Evolutionary conservation across 2,113 vertebrate species (phyloP).

Genomic region (Centropus unirufus): DNA sequence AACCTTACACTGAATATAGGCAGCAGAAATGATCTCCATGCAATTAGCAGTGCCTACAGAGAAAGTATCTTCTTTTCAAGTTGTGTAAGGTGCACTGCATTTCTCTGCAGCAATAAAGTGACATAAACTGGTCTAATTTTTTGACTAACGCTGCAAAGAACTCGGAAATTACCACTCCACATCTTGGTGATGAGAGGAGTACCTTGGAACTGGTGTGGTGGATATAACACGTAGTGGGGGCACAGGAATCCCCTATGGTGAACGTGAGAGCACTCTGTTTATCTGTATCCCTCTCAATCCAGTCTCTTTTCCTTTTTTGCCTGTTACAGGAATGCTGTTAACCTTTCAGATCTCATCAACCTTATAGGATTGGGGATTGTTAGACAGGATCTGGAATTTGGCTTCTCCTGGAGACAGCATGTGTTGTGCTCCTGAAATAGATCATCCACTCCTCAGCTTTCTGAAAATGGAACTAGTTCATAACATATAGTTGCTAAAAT

Average conservation of each 20-base stretch:
- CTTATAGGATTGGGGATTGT: neutral
- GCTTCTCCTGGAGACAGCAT: neutral
- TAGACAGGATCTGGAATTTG: neutral
- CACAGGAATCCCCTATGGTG: neutral
- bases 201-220: neutral
- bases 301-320: neutral
- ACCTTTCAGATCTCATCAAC: neutral
- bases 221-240: neutral
- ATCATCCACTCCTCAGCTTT: neutral
- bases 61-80: neutral
- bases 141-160: neutral
- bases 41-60: neutral
- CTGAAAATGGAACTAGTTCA: neutral
- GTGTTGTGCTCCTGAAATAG: neutral
- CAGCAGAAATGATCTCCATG: neutral
- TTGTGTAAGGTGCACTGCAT: neutral
- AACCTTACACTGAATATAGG: neutral
- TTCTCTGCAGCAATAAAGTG: neutral
- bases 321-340: neutral
- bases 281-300: fast-evolving
- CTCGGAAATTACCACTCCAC: neutral
- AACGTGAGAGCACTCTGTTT: neutral
- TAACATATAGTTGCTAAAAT: neutral
- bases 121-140: neutral
- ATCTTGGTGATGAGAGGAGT: neutral